Base-by-base conservation (phyloP, 1,140 invertebrate species). In the Trinorchestia longiramus region DNA sequence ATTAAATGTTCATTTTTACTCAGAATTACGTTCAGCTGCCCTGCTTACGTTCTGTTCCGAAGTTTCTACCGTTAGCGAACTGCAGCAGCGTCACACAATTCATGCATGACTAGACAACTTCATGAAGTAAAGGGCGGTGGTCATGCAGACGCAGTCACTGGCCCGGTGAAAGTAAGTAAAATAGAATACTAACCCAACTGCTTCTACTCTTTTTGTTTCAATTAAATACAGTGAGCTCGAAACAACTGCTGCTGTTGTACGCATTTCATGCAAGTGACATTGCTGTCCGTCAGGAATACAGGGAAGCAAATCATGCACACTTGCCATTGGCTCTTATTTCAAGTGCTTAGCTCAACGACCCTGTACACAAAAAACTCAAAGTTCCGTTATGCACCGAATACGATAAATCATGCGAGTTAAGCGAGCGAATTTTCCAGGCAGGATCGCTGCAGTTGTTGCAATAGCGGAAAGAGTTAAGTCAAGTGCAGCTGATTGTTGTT, bases 111-210 rank as follows among this genome's bases (percentile, higher is more conserved):
- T 4, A 36, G 8, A 28, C 88, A 90, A 28, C 43, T 42, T 42
- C 11, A 36, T 3, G 88, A 90, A 28, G n/a, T 42, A 1, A 28
- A 42, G 23, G 43, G 88, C 41, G 41, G 88, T 42, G 88, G 43
- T 42, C 88, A 36, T 11, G 3, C 41, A 15, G n/a, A 3, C 88
- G 88, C 42, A 3, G 4, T 41, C 41, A 17, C 8, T 90, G n/a
- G 88, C 36, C 87, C 43, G 88, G 88, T 90, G 88, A 90, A 90
- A 90, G 88, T 90, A 1, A 90, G 43, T 41, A n/a, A n/a, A n/a
- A n/a, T n/a, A n/a, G n/a, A n/a, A 90, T 15, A 36, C 87, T 41
- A 90, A 42, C n/a, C 3, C 41, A 90, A 42, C 43, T 17, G 11
- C 88, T 42, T 42, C 88, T 90, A 3, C 41, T 42, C 4, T 90